Evolutionary conservation across 2,113 vertebrate species (phyloP), one percentile per base, ranked within the genome.

Genomic region (Semnornis frantzii): DNA sequence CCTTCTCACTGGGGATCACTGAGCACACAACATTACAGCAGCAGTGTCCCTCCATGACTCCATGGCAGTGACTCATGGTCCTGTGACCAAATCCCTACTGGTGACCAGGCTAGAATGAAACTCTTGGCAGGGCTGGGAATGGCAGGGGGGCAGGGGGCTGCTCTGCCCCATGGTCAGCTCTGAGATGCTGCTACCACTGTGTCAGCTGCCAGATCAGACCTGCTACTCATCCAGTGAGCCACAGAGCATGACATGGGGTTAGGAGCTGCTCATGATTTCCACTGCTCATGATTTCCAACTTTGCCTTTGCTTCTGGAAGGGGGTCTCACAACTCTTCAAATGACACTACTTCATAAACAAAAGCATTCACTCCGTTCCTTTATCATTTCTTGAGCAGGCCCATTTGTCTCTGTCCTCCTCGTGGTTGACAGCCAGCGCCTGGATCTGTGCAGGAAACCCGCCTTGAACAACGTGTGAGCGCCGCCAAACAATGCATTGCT

Each of bases 401-500:
- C 18, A 30, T 91, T 95, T 4, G 4, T 83, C 82, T 80, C 85
- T 0, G 0, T 90, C 85, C 87, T 76, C 15, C 66, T 85, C 23
- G 82, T 79, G 90, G 92, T 92, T 81, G 77, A 33, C 62, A 50
- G 92, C 93, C 95, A 94, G 69, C 0, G 0, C 87, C 59, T 83
- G 50, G 85, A 94, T 96, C 89, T 82, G 10, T 63, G 89, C 93
- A 97, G 96, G 94, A 95, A 95, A 95, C 82, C 90, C 96, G 90
- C 89, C 79, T 85, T 59, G 69, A 91, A 62, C 93, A 97, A 52
- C 65, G 81, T 3, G 2, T 48, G 17, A 52, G 54, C 4, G 5
- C 82, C 96, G 96, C 97, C 95, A 95, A 80, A 87, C 92, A 81
- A 50, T 33, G 94, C 89, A 78, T 12, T 81, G 92, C 82, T 87